Evolutionary conservation across 2,888 invertebrate genomes (phyloP).

Genomic region (Bellardia pandia): DNA sequence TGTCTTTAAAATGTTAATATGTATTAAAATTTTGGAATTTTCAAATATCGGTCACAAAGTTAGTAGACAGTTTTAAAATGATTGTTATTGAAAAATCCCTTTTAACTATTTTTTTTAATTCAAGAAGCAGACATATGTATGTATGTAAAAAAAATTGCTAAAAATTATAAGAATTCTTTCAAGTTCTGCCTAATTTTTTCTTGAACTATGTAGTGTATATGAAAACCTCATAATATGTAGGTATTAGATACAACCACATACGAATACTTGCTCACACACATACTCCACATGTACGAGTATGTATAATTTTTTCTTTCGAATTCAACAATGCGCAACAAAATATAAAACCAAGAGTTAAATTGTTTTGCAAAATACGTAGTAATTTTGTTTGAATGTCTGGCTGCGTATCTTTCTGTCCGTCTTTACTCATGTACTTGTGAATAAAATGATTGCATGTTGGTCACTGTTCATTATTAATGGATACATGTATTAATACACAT

Average conservation of each 20-base stretch:
- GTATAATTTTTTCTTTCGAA: slow-evolving; percentile 71
- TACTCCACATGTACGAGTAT: neutral
- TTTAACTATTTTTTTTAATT: neutral
- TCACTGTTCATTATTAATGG: slow-evolving; percentile 21
- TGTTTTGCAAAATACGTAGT: slow-evolving; percentile 49
- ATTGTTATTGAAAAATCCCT: neutral
- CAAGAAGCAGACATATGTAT: too few species aligned
- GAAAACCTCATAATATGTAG: neutral
- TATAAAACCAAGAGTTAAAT: slow-evolving; percentile 66
- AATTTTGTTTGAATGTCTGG: slow-evolving; percentile 21
- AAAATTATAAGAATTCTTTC: slow-evolving; percentile 12
- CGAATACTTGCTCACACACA: neutral
- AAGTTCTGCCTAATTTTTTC: slow-evolving; percentile 3
- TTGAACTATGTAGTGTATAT: neutral
- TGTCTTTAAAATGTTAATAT: too few species aligned
- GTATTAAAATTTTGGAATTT: too few species aligned
- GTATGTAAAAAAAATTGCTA: too few species aligned
- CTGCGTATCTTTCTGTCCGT: neutral
- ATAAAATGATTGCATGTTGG: slow-evolving; percentile 59
- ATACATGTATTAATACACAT: neutral
- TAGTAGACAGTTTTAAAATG: too few species aligned
- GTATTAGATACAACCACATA: slow-evolving; percentile 2
- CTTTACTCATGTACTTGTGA: neutral
- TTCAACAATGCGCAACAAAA: slow-evolving; percentile 67
- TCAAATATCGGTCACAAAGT: too few species aligned